Percentiles rank a stretch among this genome's conserved stretches.
These are phyloP conservation scores for Merodon equestris DNA, from an alignment of 2,888 invertebrate genomes.

Conservation along the genomic window DNA sequence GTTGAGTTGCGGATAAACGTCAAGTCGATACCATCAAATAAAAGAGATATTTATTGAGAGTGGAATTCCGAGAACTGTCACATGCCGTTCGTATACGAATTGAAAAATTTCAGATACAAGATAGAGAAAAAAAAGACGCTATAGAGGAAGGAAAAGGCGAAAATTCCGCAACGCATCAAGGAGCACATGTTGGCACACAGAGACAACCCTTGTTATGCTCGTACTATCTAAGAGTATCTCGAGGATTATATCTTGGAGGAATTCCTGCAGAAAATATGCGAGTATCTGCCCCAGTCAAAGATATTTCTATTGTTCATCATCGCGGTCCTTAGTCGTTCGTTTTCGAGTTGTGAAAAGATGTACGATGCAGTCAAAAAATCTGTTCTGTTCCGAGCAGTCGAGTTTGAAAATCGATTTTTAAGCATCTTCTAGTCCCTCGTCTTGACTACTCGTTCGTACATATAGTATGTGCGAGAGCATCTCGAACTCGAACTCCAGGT, in stretches of 20 bases:
- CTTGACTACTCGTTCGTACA: neutral
- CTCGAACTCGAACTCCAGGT: neutral
- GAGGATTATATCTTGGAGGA: slow-evolving; percentile 42
- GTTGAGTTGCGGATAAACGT: slow-evolving; percentile 31
- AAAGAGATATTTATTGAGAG: slow-evolving; percentile 50
- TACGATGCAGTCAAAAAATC: slow-evolving; percentile 4
- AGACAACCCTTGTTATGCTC: slow-evolving; percentile 46
- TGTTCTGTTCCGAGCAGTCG: slow-evolving; percentile 17
- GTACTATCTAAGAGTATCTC: slow-evolving; percentile 3
- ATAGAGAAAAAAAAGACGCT: neutral
- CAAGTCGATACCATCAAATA: slow-evolving; percentile 45
- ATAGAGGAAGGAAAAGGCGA: neutral
- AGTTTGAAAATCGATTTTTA: slow-evolving; percentile 31
- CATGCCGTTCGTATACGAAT: slow-evolving; percentile 21
- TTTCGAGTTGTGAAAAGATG: slow-evolving; percentile 28
- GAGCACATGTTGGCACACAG: slow-evolving; percentile 23
- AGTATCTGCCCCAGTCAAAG: neutral
- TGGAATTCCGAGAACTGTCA: slow-evolving; percentile 36
- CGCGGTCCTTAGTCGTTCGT: slow-evolving; percentile 12
- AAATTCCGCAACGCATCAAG: slow-evolving; percentile 21
- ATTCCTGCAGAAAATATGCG: slow-evolving; percentile 37
- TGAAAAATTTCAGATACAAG: slow-evolving; percentile 12
- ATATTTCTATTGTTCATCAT: slow-evolving; percentile 7
- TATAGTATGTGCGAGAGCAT: no score
- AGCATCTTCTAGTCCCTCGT: slow-evolving; percentile 1